Evolutionary conservation across 2,113 vertebrate species (phyloP).

Genomic region (Kryptolebias marmoratus): DNA sequence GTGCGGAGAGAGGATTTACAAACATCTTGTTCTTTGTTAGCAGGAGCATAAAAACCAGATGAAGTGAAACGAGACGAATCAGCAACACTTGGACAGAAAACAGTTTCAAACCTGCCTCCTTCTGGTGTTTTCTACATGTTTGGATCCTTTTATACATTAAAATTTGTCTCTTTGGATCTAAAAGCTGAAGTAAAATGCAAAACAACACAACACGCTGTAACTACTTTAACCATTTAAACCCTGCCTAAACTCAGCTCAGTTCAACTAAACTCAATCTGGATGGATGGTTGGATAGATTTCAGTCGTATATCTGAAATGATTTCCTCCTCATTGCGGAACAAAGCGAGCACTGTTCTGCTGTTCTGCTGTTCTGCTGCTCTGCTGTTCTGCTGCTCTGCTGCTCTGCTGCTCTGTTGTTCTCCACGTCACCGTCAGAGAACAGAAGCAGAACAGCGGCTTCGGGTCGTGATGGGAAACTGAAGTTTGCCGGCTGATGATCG

Average conservation of each 20-base stretch:
- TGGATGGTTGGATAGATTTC: too few species aligned
- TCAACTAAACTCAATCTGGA: too few species aligned
- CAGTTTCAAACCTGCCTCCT: not conserved
- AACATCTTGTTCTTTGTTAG: conserved; percentile 2
- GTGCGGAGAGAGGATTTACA: conserved; percentile 46
- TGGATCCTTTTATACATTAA: conserved; percentile 3
- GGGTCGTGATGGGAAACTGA: not conserved
- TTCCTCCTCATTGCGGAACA: not conserved
- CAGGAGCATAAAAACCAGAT: conserved; percentile 27
- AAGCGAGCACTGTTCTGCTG: not conserved
- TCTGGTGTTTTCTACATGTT: too few species aligned
- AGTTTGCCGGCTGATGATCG: not conserved
- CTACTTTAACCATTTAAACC: too few species aligned
- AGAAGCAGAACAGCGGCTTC: not conserved
- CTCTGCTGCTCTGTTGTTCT: too few species aligned
- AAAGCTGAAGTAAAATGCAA: too few species aligned
- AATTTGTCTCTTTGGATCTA: too few species aligned
- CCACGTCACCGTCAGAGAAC: not conserved
- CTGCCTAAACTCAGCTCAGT: too few species aligned
- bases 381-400: too few species aligned
- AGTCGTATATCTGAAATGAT: too few species aligned
- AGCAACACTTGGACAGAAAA: too few species aligned
- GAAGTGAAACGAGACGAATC: not conserved
- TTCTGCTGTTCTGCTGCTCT: not conserved
- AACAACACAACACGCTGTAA: too few species aligned